Evolutionary conservation across 2,113 vertebrate genomes (phyloP), one percentile per base, ranked within the genome.

Genomic region (Drymodes brunneopygia): DNA sequence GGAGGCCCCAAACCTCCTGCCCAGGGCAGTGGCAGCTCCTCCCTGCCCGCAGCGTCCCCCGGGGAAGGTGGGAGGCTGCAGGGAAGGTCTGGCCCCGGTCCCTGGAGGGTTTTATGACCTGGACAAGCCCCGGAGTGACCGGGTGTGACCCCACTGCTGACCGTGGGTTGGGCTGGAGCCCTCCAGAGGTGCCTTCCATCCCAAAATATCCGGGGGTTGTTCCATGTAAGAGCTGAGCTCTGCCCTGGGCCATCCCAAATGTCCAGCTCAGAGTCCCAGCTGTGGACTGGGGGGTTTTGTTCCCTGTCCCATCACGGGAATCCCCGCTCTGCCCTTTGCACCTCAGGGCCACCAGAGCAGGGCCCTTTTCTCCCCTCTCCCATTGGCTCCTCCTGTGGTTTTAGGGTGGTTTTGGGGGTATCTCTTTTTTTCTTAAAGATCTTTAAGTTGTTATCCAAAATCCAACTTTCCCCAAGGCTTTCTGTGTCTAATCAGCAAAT

Each of bases 241-340:
- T 84, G 45, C 24, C n/a, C 5, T 15, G 31, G 60, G 15, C 54
- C 45, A 44, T 14, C 74, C 25, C 27, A 23, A 81, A 8, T 9
- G 23, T 14, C 24, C 19, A n/a, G 0, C 11, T 15, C 14, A 35
- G 15, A 12, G 17, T 22, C 67, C 38, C 35, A 35, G 73, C 7
- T 24, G 4, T 15, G 25, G 7, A 7, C 3, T 4, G 38, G 22
- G 15, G 47, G 35, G 3, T n/a, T 64, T 45, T 35, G 15, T 11
- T 82, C 53, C 45, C 40, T 40, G 47, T 16, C 31, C 15, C 1
- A 1, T 2, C 8, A 7, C 0, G 0, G n/a, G 57, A 75, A 9
- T 11, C 21, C 6, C 4, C 1, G 0, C 42, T 45, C 42, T 80
- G 45, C 54, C 45, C 11, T 33, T 21, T 45, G 69, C 6, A 35